phyloP scores from a whole-genome alignment of 2,113 vertebrate species.

The Pseudois nayaur region DNA sequence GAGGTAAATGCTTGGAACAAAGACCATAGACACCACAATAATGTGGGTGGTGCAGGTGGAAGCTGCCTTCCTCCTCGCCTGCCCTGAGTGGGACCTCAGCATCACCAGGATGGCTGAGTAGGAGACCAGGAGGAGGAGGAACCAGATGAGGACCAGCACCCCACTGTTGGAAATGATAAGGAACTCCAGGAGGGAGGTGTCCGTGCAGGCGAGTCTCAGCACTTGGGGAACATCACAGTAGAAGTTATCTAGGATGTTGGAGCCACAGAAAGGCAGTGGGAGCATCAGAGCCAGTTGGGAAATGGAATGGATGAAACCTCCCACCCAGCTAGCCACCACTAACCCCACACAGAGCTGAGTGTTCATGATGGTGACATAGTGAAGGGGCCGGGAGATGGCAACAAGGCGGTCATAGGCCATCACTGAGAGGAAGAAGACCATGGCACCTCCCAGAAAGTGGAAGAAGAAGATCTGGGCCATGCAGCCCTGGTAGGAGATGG shows the following conservation, averaged over 20 bases:
- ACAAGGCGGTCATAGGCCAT: too few species aligned
- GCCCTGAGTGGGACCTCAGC: neutral
- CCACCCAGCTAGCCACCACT: neutral
- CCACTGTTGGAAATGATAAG: neutral
- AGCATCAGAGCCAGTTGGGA: neutral
- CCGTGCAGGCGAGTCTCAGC: neutral
- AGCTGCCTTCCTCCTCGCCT: neutral
- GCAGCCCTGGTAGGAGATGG: too few species aligned
- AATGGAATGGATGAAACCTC: neutral
- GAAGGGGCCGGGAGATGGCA: too few species aligned
- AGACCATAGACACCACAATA: neutral
- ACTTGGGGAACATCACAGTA: neutral
- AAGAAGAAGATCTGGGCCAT: too few species aligned
- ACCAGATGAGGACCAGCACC: neutral
- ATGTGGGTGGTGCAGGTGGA: neutral
- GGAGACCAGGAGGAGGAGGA: neutral
- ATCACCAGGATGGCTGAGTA: neutral
- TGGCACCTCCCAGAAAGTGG: too few species aligned
- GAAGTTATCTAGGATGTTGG: neutral
- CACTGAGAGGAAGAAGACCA: too few species aligned
- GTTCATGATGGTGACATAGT: too few species aligned
- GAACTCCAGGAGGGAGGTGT: neutral
- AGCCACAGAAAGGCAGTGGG: neutral
- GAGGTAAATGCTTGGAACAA: neutral
- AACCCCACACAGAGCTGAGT: too few species aligned